Evolutionary conservation across 2,797 vertebrate species (phyloP).

Genomic region (Halcyon badia): DNA sequence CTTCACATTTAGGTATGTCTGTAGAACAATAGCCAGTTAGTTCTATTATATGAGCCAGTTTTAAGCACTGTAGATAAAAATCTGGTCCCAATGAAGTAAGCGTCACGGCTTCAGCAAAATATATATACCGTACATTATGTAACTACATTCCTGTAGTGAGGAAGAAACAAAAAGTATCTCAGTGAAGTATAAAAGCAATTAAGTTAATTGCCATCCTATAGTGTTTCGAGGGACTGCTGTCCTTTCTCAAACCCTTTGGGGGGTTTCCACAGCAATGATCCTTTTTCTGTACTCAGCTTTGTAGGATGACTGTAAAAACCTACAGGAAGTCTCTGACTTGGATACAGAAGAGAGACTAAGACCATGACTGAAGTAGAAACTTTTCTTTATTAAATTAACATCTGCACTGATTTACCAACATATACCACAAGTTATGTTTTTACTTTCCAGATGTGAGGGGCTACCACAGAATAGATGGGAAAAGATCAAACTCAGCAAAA

Average conservation of each 20-base stretch:
- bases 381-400: not conserved
- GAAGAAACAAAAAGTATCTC: not conserved
- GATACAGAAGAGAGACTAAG: not conserved
- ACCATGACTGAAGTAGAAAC: not conserved
- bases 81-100: not conserved
- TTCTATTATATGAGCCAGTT: not conserved
- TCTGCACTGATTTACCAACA: not conserved
- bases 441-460: not conserved
- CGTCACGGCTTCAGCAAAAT: not conserved
- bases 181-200: not conserved
- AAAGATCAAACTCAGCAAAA: not conserved
- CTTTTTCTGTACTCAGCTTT: not conserved
- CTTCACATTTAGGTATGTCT: not conserved
- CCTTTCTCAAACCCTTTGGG: not conserved
- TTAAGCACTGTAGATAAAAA: not conserved
- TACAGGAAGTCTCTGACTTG: not conserved
- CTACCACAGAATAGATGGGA: not conserved
- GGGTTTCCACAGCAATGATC: not conserved
- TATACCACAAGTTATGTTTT: not conserved
- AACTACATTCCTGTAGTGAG: not conserved
- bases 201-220: not conserved
- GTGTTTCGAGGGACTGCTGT: not conserved
- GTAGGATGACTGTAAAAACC: not conserved
- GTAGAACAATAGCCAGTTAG: not conserved
- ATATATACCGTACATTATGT: not conserved